phyloP scores from a whole-genome alignment of 1,140 invertebrate genomes.

The Bathynomus jamesi region DNA sequence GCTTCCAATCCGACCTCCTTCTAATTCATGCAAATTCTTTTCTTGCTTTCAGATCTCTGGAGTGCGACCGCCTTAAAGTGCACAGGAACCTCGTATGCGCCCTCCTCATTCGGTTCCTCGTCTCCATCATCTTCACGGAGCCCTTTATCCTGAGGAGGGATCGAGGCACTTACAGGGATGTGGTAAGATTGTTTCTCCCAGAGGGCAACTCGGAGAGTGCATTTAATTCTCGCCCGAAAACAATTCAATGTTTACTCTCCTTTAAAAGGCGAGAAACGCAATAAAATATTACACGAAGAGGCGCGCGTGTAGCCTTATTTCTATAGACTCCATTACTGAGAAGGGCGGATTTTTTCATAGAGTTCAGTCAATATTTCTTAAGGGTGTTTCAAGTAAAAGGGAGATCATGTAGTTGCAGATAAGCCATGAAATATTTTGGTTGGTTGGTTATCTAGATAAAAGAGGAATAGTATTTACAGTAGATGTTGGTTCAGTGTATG shows the following conservation, averaged over 20 bases:
- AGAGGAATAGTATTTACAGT: too few relatives aligned
- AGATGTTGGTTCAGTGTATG: too few relatives aligned
- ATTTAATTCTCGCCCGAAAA: neutral
- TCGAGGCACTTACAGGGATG: neutral
- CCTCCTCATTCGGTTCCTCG: constrained; percentile 7
- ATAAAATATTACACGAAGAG: neutral
- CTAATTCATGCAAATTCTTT: neutral
- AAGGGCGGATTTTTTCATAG: too few relatives aligned
- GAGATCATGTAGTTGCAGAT: too few relatives aligned
- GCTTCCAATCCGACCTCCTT: too few relatives aligned
- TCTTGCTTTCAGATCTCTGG: neutral
- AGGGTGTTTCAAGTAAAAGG: too few relatives aligned
- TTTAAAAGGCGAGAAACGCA: neutral
- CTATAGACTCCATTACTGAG: too few relatives aligned
- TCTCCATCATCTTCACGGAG: constrained; percentile 5
- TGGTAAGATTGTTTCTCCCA: neutral
- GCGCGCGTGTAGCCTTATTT: too few relatives aligned
- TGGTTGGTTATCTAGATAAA: too few relatives aligned
- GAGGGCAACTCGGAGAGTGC: neutral
- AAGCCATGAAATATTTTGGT: too few relatives aligned
- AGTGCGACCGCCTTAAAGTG: constrained; percentile 6
- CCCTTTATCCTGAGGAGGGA: neutral
- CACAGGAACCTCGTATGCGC: constrained; percentile 8
- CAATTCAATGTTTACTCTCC: neutral
- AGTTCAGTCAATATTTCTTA: too few relatives aligned